A percentile compares a stretch with the other conserved stretches of the same genome.
These are phyloP conservation scores for Euthynnus affinis DNA, from an alignment of 2,797 vertebrate genomes.

Conservation along the genomic window DNA sequence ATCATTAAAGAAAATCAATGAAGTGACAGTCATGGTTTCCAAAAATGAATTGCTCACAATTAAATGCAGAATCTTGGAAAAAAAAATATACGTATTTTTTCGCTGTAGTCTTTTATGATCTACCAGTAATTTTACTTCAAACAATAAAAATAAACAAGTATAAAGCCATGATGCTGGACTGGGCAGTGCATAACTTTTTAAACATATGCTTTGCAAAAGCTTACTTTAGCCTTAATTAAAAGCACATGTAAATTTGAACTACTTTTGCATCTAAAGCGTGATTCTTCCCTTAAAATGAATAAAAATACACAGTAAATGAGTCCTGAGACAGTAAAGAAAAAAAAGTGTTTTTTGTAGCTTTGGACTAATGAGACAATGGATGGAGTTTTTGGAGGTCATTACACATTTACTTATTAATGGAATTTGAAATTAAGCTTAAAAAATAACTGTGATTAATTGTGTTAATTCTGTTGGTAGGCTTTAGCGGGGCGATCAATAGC, in stretches of 20 bases:
- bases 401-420: constrained; percentile 65
- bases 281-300: constrained; percentile 1
- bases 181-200: not conserved
- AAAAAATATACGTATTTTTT: too few species aligned
- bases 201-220: not conserved
- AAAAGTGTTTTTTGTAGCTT: not conserved
- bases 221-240: too few species aligned
- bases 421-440: constrained; percentile 64
- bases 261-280: constrained; percentile 2
- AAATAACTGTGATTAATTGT: constrained; percentile 52
- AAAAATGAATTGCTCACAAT: too few species aligned
- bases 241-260: constrained; percentile 3
- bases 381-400: constrained; percentile 42
- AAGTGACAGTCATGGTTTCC: too few species aligned
- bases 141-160: not conserved
- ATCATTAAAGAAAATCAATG: too few species aligned
- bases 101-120: not conserved
- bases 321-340: not conserved
- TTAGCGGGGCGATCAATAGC: constrained; percentile 43
- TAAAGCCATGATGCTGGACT: not conserved
- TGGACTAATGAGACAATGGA: constrained; percentile 17
- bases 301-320: not conserved
- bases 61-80: too few species aligned
- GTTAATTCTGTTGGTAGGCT: constrained; percentile 47
- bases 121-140: not conserved